phyloP scores from a whole-genome alignment of 2,888 invertebrate genomes.

The Neocrepidodera transversa region DNA sequence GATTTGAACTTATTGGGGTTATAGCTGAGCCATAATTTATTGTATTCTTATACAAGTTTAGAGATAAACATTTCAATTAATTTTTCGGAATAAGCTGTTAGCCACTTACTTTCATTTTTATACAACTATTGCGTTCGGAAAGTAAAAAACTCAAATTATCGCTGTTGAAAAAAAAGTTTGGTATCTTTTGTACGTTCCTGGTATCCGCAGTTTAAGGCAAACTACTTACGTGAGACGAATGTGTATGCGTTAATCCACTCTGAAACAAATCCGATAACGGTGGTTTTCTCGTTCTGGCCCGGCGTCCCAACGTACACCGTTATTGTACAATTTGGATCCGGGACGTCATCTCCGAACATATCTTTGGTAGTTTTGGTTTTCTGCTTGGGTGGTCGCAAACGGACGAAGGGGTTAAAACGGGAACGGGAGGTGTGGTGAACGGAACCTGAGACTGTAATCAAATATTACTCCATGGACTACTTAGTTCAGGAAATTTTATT shows the following conservation, averaged over 20 bases:
- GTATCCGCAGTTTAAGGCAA: not conserved
- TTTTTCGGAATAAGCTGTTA: no score
- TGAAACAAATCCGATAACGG: constrained; percentile 70
- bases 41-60: no score
- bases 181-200: not conserved
- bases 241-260: constrained; percentile 75
- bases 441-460: constrained; percentile 49
- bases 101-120: no score
- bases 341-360: constrained; percentile 56
- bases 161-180: constrained; percentile 4
- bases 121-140: no score
- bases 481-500: constrained; percentile 27
- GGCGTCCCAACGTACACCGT: constrained; percentile 56
- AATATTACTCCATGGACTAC: constrained; percentile 43
- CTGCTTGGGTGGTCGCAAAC: constrained; percentile 44
- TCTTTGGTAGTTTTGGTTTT: constrained; percentile 51
- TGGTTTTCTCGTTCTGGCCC: constrained; percentile 55
- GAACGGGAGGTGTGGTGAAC: constrained; percentile 44
- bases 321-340: constrained; percentile 62
- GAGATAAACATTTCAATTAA: no score
- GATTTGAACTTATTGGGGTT: no score
- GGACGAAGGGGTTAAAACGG: constrained; percentile 41
- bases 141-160: no score
- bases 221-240: constrained; percentile 73
- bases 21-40: no score